These are phyloP conservation scores for Ammodramus savannarum DNA, from an alignment of 2,113 vertebrate genomes.

Conservation along the genomic window DNA sequence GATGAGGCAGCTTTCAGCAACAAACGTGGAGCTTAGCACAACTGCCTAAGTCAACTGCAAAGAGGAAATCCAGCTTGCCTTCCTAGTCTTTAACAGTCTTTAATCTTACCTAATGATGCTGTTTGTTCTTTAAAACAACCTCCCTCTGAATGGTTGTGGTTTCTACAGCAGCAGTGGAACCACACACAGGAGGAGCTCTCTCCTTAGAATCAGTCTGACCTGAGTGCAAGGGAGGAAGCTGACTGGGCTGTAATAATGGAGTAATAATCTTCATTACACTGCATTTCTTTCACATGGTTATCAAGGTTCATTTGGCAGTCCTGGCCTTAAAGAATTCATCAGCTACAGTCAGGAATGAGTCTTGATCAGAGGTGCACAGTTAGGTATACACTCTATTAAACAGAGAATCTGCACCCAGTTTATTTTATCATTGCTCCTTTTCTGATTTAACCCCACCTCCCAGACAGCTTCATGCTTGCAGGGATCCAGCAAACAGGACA, in stretches of 20 bases:
- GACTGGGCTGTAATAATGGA: background rate
- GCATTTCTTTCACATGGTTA: background rate
- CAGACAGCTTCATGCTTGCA: background rate
- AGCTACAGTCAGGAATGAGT: background rate
- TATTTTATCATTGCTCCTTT: background rate
- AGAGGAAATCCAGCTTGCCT: background rate
- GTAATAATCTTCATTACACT: background rate
- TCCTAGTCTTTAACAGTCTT: background rate
- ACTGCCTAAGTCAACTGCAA: background rate
- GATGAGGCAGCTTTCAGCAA: background rate
- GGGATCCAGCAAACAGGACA: background rate
- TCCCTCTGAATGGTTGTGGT: background rate
- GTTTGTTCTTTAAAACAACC: background rate
- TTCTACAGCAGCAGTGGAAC: background rate
- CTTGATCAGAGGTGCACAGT: background rate
- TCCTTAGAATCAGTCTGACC: background rate
- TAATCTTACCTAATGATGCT: background rate
- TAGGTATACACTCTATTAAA: too few species aligned
- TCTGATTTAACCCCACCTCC: background rate
- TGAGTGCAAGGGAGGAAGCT: background rate
- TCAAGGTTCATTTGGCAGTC: background rate
- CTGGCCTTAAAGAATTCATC: background rate
- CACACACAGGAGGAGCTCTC: background rate
- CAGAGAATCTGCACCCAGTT: background rate
- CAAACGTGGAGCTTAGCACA: background rate